Evolutionary conservation across 2,888 invertebrate genomes (phyloP), one percentile per base, ranked within the genome.

Genomic region (Eilema sororculum): DNA sequence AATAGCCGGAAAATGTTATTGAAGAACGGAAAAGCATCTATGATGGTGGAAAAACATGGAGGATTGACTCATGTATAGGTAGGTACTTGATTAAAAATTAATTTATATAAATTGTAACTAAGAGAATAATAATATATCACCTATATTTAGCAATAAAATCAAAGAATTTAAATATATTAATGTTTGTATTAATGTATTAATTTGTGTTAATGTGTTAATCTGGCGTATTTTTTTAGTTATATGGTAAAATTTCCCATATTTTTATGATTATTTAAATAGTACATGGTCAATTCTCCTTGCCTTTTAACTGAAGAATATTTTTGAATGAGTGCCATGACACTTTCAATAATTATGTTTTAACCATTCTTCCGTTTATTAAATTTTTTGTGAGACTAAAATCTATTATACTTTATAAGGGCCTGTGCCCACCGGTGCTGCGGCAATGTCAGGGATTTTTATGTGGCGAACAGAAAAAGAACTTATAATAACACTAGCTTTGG

Each of bases 1-100:
- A 85, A 86, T 84, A 86, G 79, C 81, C 75, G 78, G 80, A 82
- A 74, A 72, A 73, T 68, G 28, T 75, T 60, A 24, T 66, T 65
- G 60, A 33, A 52, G 20, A 13, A 8, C 24, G n/a, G n/a, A 6
- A 13, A 12, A 13, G 1, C 6, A 52, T 52, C n/a, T 52, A 9
- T n/a, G n/a, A 20, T 52, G 20, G n/a, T 52, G 52, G n/a, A 52
- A n/a, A 52, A 0, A 9, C 52, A 9, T 5, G 9, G 58, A 58
- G 58, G 0, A 16, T 25, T 58, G 25, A 58, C 24, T 58, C 16
- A 8, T 24, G 22, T 58, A 25, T 41, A n/a, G n/a, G n/a, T n/a
- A n/a, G n/a, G n/a, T n/a, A 41, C 13, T 16, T 28, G 8, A 13
- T 28, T 28, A 25, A 5, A 22, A 9, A 24, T 56, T 16, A 56